Base-by-base conservation (phyloP, 2,797 vertebrate genomes). In the Helicolenus hilgendorfi region DNA sequence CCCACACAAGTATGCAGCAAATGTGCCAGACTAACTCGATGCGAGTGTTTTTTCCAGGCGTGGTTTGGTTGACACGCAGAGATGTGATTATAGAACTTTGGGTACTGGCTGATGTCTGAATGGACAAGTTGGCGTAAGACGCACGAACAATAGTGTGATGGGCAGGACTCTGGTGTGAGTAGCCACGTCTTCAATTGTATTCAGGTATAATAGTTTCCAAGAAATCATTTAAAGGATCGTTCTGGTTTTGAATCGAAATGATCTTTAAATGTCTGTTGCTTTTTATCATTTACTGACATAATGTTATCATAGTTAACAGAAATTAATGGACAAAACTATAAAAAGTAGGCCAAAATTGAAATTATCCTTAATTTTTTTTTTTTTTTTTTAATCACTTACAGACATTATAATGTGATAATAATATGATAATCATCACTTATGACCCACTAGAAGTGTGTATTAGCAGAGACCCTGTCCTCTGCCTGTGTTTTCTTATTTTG, bases 101-200 rank as follows among this genome's bases (percentile, higher is more conserved):
- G 8, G 26, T 81, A 27, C 45, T 72, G 45, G 72, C 0, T 36
- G 85, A 26, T 13, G 70, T 60, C 41, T 75, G 60, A 92, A 86
- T 75, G 72, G 84, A 41, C 35, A 63, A 20, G 53, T 18, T 77
- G 22, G 58, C 45, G 7, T 13, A 13, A 36, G 15, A 6, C 2
- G 5, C 0, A 35, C 29, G 60, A 63, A 33, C 29, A 27, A 38
- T 7, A 15, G 64, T 26, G 35, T 26, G 35, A 26, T 14, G n/a
- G 13, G 35, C 7, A 24, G 60, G 60, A 63, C 60, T 35, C 29
- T n/a, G 18, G 10, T 33, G 60, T 35, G 18, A 3, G 20, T n/a
- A 13, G 36, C 13, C 14, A 27, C 7, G 9, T 26, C 1, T 67
- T 67, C 14, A 67, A 11, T 36, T 35, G 11, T 13, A 35, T 35